These are phyloP conservation scores for Microplitis deprimator DNA, from an alignment of 2,888 invertebrate species.

Conservation along the genomic window DNA sequence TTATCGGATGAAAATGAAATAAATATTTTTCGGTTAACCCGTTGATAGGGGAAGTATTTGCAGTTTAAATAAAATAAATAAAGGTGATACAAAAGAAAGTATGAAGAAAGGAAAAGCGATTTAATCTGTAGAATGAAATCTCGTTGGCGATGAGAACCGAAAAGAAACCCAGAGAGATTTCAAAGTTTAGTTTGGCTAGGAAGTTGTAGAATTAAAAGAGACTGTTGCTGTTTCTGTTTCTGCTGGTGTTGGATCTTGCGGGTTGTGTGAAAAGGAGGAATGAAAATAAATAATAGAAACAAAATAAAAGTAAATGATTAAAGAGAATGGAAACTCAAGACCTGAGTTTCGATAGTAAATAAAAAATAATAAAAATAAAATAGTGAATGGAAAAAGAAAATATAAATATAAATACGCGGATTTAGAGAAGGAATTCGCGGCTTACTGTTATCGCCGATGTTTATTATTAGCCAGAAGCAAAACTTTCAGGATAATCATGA, in stretches of 20 bases:
- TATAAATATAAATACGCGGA: background rate
- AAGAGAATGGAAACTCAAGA: constrained; percentile 14
- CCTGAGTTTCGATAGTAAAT: constrained; percentile 7
- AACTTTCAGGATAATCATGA: constrained; percentile 46
- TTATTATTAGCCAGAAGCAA: constrained; percentile 54
- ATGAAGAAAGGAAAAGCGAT: constrained; percentile 3
- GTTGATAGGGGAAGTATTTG: background rate
- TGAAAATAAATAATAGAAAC: background rate
- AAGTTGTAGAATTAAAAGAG: constrained; percentile 14
- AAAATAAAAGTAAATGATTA: background rate
- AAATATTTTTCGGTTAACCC: background rate
- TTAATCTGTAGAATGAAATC: constrained; percentile 3
- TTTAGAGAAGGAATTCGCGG: constrained; percentile 20
- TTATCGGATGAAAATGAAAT: background rate
- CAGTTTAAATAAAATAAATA: background rate
- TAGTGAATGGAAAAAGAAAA: background rate
- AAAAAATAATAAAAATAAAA: background rate
- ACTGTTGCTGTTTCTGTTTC: background rate
- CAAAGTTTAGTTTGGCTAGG: background rate
- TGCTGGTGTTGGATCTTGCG: background rate
- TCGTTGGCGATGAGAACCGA: constrained; percentile 14
- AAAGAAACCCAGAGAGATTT: constrained; percentile 24
- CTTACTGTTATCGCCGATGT: constrained; percentile 48
- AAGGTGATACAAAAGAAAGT: constrained; percentile 23
- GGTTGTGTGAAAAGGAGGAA: constrained; percentile 3